Percentiles rank a stretch among this genome's conserved stretches.
Conservation (phyloP, 2,797 vertebrate species). For the Diceros bicornis region DNA sequence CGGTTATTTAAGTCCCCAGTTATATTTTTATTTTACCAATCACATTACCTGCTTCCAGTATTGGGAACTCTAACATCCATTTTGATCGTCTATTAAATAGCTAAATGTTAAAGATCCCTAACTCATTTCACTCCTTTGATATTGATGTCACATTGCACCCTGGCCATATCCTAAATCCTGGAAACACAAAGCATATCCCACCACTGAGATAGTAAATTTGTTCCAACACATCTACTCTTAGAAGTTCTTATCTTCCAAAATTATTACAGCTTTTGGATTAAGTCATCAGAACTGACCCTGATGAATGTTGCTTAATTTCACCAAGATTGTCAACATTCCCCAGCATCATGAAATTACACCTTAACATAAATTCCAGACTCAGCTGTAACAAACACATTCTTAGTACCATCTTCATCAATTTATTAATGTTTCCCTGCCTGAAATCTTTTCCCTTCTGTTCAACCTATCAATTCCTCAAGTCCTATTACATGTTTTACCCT, state of each 20-base stretch:
- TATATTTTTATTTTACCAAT: neutral
- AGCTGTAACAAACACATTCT: neutral
- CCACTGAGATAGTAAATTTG: neutral
- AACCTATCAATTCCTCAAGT: neutral
- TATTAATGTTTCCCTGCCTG: neutral
- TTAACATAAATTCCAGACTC: neutral
- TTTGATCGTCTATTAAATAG: neutral
- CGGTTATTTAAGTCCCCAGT: neutral
- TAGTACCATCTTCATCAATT: neutral
- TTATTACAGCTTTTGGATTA: neutral
- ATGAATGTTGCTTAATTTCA: neutral
- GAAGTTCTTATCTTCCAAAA: conserved; percentile 9
- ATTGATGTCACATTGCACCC: neutral
- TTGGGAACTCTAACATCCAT: neutral
- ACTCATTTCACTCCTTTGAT: neutral
- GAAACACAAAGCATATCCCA: neutral
- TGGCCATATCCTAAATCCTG: neutral
- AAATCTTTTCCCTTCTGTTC: neutral
- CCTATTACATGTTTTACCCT: neutral
- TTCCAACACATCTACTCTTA: neutral
- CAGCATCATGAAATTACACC: conserved; percentile 11
- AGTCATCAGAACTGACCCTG: neutral
- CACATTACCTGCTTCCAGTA: neutral
- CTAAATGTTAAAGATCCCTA: neutral
- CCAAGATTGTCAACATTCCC: neutral